Evolutionary conservation across 2,888 invertebrate species (phyloP).

Genomic region (Punctoribates punctum): DNA sequence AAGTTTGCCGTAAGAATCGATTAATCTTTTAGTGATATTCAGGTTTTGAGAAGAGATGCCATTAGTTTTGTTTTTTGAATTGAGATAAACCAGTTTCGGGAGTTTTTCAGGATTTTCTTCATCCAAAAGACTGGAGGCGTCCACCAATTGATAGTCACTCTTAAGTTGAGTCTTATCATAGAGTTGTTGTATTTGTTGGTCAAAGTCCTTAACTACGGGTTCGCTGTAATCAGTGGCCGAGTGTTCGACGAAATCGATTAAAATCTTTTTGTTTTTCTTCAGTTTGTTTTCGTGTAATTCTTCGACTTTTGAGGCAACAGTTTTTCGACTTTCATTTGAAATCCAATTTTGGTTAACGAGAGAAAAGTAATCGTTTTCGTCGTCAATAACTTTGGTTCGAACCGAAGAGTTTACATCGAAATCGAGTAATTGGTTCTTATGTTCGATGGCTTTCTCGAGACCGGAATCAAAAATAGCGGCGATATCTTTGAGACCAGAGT

Average conservation of each 20-base stretch:
- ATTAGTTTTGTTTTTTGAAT: conserved; percentile 7
- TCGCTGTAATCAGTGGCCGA: conserved; percentile 47
- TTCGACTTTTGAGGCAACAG: conserved; percentile 60
- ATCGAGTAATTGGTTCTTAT: conserved; percentile 74
- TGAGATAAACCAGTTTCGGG: background rate
- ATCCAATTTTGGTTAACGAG: conserved; percentile 78
- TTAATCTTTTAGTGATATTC: conserved; percentile 26
- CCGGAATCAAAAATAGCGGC: conserved; percentile 52
- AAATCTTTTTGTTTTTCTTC: conserved; percentile 66
- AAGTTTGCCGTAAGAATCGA: background rate
- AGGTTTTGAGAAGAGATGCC: background rate
- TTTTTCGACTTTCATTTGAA: conserved; percentile 62
- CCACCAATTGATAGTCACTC: conserved; percentile 35
- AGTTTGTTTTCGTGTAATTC: conserved; percentile 66
- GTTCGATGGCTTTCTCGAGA: conserved; percentile 68
- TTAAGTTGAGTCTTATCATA: conserved; percentile 41
- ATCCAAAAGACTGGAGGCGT: conserved; percentile 27
- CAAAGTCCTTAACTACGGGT: conserved; percentile 54
- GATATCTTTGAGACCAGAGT: conserved; percentile 40
- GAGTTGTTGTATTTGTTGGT: conserved; percentile 52
- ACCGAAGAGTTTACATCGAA: conserved; percentile 76
- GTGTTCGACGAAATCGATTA: conserved; percentile 70
- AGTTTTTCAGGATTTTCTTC: conserved; percentile 17
- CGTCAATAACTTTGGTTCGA: conserved; percentile 76
- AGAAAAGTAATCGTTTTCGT: conserved; percentile 85